These are phyloP conservation scores for Adoxophyes honmai DNA, from an alignment of 1,140 invertebrate genomes.

Conservation along the genomic window DNA sequence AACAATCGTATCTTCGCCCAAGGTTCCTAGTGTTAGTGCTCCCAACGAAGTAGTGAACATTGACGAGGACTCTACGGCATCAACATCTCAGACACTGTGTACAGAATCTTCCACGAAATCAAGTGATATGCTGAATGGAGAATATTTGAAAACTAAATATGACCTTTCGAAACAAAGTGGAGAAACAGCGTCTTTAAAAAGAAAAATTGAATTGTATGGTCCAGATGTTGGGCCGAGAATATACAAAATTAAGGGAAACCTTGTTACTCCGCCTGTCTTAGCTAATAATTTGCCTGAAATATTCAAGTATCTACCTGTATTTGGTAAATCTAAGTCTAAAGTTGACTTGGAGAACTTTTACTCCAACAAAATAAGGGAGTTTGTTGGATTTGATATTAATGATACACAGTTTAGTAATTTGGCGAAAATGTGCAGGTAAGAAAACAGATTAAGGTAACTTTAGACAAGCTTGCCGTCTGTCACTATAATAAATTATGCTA, in stretches of 20 bases:
- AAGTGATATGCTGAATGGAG: too few relatives aligned
- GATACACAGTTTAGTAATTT: slow-evolving; percentile 51
- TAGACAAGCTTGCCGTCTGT: background rate
- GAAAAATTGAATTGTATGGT: slow-evolving; percentile 22
- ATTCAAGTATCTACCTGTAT: slow-evolving; percentile 46
- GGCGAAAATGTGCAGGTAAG: slow-evolving; percentile 42
- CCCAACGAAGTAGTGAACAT: too few relatives aligned
- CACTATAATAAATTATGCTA: too few relatives aligned
- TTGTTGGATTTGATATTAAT: slow-evolving; percentile 43
- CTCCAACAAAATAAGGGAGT: slow-evolving; percentile 41
- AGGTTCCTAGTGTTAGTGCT: too few relatives aligned
- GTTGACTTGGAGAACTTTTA: slow-evolving; percentile 28
- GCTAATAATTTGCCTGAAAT: slow-evolving; percentile 42
- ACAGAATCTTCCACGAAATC: too few relatives aligned
- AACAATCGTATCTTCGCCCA: too few relatives aligned
- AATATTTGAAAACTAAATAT: background rate
- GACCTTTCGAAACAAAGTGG: background rate
- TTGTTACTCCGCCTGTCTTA: slow-evolving; percentile 44
- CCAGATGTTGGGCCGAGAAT: slow-evolving; percentile 31
- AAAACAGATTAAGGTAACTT: background rate
- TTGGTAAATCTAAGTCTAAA: slow-evolving; percentile 34
- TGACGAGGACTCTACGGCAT: too few relatives aligned
- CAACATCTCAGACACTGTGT: too few relatives aligned
- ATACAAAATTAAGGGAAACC: slow-evolving; percentile 33
- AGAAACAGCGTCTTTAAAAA: background rate